A percentile compares a stretch with the other conserved stretches of the same genome.
Evolutionary conservation across 2,797 vertebrate species (phyloP).

Genomic region (Amniataba percoides): DNA sequence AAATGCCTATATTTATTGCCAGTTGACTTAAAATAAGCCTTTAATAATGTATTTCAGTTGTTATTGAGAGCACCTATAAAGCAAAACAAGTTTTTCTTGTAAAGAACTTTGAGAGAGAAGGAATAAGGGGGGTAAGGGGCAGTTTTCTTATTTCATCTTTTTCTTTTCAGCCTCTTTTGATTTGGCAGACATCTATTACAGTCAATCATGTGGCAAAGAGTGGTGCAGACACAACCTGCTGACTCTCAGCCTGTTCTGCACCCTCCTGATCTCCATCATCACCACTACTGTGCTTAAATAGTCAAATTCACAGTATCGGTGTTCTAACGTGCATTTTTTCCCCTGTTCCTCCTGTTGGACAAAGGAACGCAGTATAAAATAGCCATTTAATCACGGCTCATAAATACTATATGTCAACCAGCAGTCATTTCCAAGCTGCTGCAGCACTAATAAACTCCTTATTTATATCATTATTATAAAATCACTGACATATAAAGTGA

Average conservation of each 20-base stretch:
- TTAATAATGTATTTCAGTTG: neutral
- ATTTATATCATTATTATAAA: constrained; percentile 13
- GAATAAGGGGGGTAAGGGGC: neutral
- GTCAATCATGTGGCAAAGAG: neutral
- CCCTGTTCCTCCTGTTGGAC: neutral
- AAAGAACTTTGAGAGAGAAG: neutral
- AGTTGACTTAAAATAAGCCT: neutral
- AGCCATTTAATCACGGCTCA: neutral
- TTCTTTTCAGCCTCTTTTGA: neutral
- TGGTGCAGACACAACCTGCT: neutral
- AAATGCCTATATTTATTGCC: neutral
- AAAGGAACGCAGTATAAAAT: neutral
- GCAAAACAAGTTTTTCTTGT: too few relatives aligned
- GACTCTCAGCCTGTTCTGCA: neutral
- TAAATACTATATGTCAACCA: neutral
- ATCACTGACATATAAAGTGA: constrained; percentile 17
- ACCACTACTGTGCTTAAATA: neutral
- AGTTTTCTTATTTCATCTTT: neutral
- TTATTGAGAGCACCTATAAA: neutral
- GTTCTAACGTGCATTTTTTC: neutral
- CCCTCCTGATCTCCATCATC: neutral
- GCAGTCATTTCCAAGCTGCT: neutral
- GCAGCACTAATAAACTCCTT: neutral
- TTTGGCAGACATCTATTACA: neutral
- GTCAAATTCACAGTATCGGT: neutral